Evolutionary conservation across 1,140 invertebrate genomes (phyloP), one percentile per base, ranked within the genome.

Genomic region (Drosophila asahinai): DNA sequence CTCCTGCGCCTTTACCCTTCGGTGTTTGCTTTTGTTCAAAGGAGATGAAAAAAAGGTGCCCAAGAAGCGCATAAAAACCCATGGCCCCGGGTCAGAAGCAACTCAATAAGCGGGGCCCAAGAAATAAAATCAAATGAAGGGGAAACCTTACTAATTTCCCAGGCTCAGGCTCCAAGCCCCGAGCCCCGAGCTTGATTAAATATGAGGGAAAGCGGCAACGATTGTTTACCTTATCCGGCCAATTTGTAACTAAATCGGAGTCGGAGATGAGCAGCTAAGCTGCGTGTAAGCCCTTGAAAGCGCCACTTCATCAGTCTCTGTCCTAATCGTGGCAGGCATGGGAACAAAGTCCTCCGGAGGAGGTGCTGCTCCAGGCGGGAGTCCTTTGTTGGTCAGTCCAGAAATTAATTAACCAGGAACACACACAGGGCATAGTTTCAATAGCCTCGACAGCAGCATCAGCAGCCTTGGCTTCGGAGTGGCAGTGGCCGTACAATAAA

Each of bases 381-480:
- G 83, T 67, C 81, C 74, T 89, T 87, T 89, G 83, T 89, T 83
- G 83, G 66, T 66, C 82, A 74, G 86, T 77, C 65, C 81, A 84
- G 84, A 89, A 89, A 89, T 89, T 89, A 89, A 89, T 89, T 89
- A 89, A 89, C 84, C 86, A 89, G 70, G 81, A 83, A 77, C 80
- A 79, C 74, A 81, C 74, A 81, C 63, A 57, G 64, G 57, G 66
- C 73, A 59, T 67, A 70, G 63, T 70, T 71, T 70, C 63, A 73
- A 73, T 62, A 48, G 60, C 48, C 42, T n/a, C 54, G 36, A 40
- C 22, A 22, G 43, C 33, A 55, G 40, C 27, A 55, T 33, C 27
- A 17, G 17, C 55, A 3, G 40, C 19, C 3, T 38, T 42, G 7
- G 52, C 19, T n/a, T 9, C 43, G 11, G 38, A 38, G 17, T 47